Conservation (phyloP, 2,113 vertebrate species). For the Theropithecus gelada region DNA sequence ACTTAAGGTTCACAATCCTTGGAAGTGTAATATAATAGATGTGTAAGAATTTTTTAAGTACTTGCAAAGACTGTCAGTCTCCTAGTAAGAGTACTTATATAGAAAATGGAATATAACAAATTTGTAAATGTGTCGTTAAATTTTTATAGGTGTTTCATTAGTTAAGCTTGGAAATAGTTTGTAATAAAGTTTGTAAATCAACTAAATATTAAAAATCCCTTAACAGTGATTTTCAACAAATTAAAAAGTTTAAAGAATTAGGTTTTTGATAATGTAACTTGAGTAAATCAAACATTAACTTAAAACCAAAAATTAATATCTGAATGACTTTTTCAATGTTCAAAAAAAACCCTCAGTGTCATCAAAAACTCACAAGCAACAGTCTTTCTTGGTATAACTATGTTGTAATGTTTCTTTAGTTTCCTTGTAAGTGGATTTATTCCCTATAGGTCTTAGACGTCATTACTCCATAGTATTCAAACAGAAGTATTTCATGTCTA, state of each 20-base stretch:
- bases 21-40: not conserved
- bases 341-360: not conserved
- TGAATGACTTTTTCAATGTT: not conserved
- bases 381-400: not conserved
- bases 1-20: not conserved
- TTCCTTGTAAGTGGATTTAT: not conserved
- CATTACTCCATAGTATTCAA: not conserved
- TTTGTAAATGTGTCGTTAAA: slow-evolving; percentile 3
- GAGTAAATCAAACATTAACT: slow-evolving; percentile 43
- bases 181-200: not conserved
- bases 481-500: not conserved
- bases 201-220: not conserved
- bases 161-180: not conserved
- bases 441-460: not conserved
- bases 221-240: not conserved
- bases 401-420: not conserved
- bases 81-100: not conserved
- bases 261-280: not conserved
- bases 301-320: not conserved
- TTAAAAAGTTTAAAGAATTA: not conserved
- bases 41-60: not conserved
- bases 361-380: not conserved
- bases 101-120: not conserved
- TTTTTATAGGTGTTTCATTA: not conserved
- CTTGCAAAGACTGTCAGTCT: not conserved